These are phyloP conservation scores for Galagoides demidoff DNA, from an alignment of 2,797 vertebrate genomes.

Conservation along the genomic window DNA sequence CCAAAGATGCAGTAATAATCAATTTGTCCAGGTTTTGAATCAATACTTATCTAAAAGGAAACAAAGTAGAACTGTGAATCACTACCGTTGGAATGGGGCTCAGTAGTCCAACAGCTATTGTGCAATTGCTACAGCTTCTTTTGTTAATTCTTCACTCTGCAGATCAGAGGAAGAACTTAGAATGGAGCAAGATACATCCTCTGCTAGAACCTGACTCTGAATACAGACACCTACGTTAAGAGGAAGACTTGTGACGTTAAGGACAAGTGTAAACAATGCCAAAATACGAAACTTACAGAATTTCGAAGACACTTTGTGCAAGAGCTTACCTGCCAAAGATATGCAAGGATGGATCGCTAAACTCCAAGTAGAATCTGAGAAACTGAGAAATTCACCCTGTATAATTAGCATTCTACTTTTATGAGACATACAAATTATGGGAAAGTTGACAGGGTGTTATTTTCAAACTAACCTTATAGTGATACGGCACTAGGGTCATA, in stretches of 20 bases:
- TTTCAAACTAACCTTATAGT: not conserved
- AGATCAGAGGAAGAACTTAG: not conserved
- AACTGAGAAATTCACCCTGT: not conserved
- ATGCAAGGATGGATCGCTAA: not conserved
- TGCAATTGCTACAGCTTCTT: not conserved
- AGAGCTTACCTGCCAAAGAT: not conserved
- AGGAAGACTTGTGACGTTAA: not conserved
- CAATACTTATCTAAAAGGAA: slow-evolving; percentile 46
- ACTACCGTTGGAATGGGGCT: not conserved
- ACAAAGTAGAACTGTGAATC: not conserved
- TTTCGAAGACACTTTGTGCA: not conserved
- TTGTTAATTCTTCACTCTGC: not conserved
- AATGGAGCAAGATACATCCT: not conserved
- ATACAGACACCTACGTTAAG: not conserved
- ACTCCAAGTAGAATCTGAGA: not conserved
- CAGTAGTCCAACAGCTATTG: not conserved
- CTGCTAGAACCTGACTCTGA: not conserved
- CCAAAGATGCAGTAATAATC: slow-evolving; percentile 75
- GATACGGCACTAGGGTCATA: not conserved
- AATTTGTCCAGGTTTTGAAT: slow-evolving; percentile 59
- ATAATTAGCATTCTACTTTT: not conserved
- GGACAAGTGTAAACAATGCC: not conserved
- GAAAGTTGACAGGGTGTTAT: not conserved
- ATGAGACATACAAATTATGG: not conserved
- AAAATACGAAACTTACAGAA: not conserved